Evolutionary conservation across 2,888 invertebrate genomes (phyloP), one percentile per base, ranked within the genome.

Genomic region (Apantesis nais): DNA sequence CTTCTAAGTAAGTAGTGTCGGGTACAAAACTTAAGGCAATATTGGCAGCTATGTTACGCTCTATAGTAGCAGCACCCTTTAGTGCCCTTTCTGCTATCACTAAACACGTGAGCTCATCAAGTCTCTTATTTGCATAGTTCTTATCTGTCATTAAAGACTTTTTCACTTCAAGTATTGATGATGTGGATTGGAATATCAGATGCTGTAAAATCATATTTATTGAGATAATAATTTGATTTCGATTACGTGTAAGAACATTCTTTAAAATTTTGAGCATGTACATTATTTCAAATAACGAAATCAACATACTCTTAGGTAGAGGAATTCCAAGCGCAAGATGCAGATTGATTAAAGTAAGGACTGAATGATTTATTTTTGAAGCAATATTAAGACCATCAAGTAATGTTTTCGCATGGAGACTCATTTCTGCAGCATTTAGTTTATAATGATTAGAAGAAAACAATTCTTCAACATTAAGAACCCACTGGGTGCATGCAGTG

Each of bases 221-320:
- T 19, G 97, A 96, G 84, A 97, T 97, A 31, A 97, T 96, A 67
- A 99, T 96, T 77, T 96, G 95, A 75, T 97, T 95, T 65, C 96
- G 95, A 86, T 98, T 96, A 58, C 96, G 94, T 69, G 96, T 96
- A 81, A 98, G 97, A 22, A 96, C 96, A 77, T 96, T 95, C 85
- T 97, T 97, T 76, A 99, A 95, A 44, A 97, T 96, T 92, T 98
- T 98, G 55, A 98, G 91, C 74, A 98, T 95, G 89, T 99, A 98
- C 70, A 98, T 95, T 37, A 98, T 95, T 84, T 97, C 97, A 92
- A 98, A 98, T 66, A 99, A 93, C 5, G 96, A 95, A 76, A 97
- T 94, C 19, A 98, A 96, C 58, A 97, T 96, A 52, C 96, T 96
- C 88, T 97, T 97, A 0, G 97, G 96, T 94, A 99, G 96, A 7